Evolutionary conservation across 2,113 vertebrate species (phyloP).

Genomic region (Aspidoscelis tigris): DNA sequence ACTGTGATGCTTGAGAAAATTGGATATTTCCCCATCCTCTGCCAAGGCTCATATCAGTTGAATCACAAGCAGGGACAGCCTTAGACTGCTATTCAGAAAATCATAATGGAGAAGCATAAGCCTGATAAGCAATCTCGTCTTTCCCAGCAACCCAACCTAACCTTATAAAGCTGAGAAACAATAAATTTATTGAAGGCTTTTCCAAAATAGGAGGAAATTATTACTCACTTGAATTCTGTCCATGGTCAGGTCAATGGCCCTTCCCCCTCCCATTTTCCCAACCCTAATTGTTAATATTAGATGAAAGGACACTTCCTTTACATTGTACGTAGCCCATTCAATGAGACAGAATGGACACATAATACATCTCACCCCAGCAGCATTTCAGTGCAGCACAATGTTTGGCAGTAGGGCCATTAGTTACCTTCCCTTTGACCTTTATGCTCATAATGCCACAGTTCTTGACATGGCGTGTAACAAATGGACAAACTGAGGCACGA

Average conservation of each 20-base stretch:
- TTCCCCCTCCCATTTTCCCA: constrained; percentile 47
- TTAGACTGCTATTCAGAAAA: constrained; percentile 55
- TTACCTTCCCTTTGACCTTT: constrained; percentile 75
- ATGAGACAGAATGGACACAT: constrained; percentile 64
- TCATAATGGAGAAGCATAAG: constrained; percentile 48
- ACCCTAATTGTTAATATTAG: constrained; percentile 77
- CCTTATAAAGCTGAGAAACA: constrained; percentile 67
- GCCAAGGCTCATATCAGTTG: constrained; percentile 21
- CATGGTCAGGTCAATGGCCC: constrained; percentile 65
- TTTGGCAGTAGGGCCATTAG: constrained; percentile 65
- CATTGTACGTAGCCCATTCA: constrained; percentile 74
- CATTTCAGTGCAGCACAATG: constrained; percentile 68
- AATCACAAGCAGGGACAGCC: constrained; percentile 54
- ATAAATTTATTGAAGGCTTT: constrained; percentile 74
- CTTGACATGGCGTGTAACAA: constrained; percentile 37
- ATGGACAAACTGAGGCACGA: constrained; percentile 38
- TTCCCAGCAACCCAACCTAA: constrained; percentile 71
- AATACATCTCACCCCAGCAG: constrained; percentile 65
- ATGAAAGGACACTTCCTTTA: constrained; percentile 78
- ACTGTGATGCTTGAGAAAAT: constrained; percentile 70
- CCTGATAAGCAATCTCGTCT: constrained; percentile 66
- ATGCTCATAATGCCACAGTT: constrained; percentile 60
- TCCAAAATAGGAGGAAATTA: constrained; percentile 77
- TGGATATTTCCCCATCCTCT: constrained; percentile 62
- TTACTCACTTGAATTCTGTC: constrained; percentile 76